A percentile compares a stretch with the other conserved stretches of the same genome.
Conservation (phyloP, 2,888 invertebrate species). For the Cistogaster globosa region DNA sequence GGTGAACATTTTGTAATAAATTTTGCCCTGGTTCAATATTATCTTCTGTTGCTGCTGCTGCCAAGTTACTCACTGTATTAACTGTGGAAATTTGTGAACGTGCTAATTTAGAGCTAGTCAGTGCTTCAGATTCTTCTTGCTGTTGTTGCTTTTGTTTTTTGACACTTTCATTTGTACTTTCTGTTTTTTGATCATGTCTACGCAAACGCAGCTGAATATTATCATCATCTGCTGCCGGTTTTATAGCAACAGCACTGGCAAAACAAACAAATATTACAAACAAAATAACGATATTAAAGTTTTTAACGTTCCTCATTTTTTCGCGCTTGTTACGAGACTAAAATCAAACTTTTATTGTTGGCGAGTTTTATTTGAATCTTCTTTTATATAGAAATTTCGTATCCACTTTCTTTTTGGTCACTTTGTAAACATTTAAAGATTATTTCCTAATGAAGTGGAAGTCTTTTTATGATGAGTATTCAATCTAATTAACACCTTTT, state of each 20-base stretch:
- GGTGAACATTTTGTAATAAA: not conserved
- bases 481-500: constrained; percentile 79
- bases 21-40: not conserved
- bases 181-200: constrained; percentile 8
- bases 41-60: not conserved
- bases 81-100: not conserved
- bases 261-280: constrained; percentile 10
- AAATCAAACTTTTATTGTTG: constrained; percentile 18
- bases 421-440: constrained; percentile 31
- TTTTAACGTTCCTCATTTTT: constrained; percentile 55
- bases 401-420: constrained; percentile 64
- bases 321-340: constrained; percentile 49
- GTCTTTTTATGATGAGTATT: constrained; percentile 46
- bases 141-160: constrained; percentile 36
- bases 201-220: not conserved
- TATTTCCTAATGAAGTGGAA: not conserved
- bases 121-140: not conserved
- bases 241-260: not conserved
- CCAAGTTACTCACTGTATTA: not conserved
- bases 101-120: constrained; percentile 17
- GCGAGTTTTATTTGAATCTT: constrained; percentile 48
- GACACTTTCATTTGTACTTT: constrained; percentile 34
- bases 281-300: constrained; percentile 15
- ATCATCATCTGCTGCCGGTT: not conserved
- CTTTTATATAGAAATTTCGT: not conserved